phyloP scores from a whole-genome alignment of 2,797 vertebrate species.

The Rhinophrynus dorsalis region DNA sequence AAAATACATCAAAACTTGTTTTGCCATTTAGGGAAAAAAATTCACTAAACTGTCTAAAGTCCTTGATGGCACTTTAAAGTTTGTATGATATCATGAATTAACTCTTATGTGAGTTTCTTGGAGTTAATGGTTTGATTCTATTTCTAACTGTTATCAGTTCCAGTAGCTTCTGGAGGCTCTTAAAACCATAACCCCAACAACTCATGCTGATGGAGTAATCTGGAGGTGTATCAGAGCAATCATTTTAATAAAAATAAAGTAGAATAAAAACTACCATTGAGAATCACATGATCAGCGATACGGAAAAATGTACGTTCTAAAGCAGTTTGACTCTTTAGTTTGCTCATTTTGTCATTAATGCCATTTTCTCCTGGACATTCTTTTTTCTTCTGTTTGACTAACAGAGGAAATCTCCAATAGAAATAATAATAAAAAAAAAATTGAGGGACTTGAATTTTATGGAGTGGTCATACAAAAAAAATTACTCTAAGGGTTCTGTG shows the following conservation, averaged over 20 bases:
- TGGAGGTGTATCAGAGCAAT: slow-evolving; percentile 39
- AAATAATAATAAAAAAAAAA: background rate
- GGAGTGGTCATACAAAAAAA: background rate
- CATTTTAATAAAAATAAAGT: slow-evolving; percentile 42
- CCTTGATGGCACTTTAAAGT: too few relatives aligned
- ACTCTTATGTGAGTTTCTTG: background rate
- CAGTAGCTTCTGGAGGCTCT: slow-evolving; percentile 37
- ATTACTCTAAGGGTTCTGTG: too few relatives aligned
- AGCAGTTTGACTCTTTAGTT: slow-evolving; percentile 6
- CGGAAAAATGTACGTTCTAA: slow-evolving; percentile 34
- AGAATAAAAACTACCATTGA: slow-evolving; percentile 18
- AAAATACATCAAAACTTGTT: too few relatives aligned
- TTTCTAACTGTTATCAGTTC: slow-evolving; percentile 45
- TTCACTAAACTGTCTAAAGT: too few relatives aligned
- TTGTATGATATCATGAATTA: slow-evolving; percentile 42
- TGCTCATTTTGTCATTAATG: slow-evolving; percentile 22
- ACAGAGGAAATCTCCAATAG: background rate
- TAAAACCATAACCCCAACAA: slow-evolving; percentile 46
- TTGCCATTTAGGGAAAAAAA: too few relatives aligned
- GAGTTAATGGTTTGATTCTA: slow-evolving; percentile 44
- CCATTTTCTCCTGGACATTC: background rate
- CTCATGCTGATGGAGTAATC: slow-evolving; percentile 39
- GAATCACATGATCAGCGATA: slow-evolving; percentile 36
- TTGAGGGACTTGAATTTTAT: slow-evolving; percentile 35
- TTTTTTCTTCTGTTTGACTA: slow-evolving; percentile 14